These are phyloP conservation scores for Astur gentilis DNA, from an alignment of 2,113 vertebrate species.

Conservation along the genomic window DNA sequence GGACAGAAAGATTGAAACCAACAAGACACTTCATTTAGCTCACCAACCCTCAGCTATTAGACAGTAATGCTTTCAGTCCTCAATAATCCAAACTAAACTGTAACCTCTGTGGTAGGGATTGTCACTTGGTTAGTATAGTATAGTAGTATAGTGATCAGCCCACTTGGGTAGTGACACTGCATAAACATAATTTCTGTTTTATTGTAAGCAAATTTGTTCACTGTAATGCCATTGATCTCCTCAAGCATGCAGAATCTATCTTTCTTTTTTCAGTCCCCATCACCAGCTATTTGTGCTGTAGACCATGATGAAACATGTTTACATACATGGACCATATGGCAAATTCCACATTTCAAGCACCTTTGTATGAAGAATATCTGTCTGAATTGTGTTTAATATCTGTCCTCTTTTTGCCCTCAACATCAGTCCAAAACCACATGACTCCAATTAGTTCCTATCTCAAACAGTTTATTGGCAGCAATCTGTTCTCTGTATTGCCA, in stretches of 20 bases:
- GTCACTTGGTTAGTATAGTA: not conserved
- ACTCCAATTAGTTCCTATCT: constrained; percentile 76
- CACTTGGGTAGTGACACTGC: not conserved
- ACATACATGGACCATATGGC: not conserved
- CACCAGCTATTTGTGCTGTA: not conserved
- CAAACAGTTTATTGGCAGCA: constrained; percentile 72
- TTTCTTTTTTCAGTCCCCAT: not conserved
- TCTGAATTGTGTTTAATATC: constrained; percentile 66
- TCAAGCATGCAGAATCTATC: not conserved
- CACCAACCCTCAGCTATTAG: not conserved
- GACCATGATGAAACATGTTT: not conserved
- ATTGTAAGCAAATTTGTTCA: not conserved
- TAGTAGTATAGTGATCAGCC: not conserved
- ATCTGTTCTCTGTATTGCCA: constrained; percentile 64
- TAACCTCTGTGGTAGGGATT: not conserved
- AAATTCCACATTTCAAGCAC: constrained; percentile 1
- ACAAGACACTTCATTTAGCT: not conserved
- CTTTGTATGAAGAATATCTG: constrained; percentile 56
- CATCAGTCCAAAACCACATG: constrained; percentile 71
- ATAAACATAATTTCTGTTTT: not conserved
- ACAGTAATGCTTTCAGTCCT: not conserved
- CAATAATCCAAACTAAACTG: not conserved
- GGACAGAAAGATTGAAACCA: not conserved
- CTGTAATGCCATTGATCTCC: not conserved
- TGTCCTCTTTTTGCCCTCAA: constrained; percentile 47